Percentiles rank a stretch among this genome's conserved stretches.
Conservation (phyloP, 2,888 invertebrate genomes). For the Eledone cirrhosa region DNA sequence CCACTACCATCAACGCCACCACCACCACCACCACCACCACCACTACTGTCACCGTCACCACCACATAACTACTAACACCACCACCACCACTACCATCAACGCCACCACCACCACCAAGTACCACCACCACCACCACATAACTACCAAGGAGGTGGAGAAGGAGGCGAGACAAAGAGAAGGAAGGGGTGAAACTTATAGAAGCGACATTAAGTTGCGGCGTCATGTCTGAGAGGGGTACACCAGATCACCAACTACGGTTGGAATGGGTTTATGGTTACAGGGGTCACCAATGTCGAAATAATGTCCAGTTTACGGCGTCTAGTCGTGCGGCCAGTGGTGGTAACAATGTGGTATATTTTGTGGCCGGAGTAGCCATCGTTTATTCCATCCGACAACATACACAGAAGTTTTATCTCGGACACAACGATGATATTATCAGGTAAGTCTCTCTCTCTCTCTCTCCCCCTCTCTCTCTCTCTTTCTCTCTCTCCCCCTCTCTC, state of each 20-base stretch:
- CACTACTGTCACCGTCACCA: too few species aligned
- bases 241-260: conserved; percentile 62
- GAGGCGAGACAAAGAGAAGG: too few species aligned
- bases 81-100: too few species aligned
- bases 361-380: conserved; percentile 68
- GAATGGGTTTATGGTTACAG: conserved; percentile 69
- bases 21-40: too few species aligned
- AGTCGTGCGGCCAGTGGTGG: background rate
- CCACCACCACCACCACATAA: too few species aligned
- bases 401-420: conserved; percentile 67
- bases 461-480: too few species aligned
- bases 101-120: too few species aligned
- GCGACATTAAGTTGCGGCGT: background rate
- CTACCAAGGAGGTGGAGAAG: too few species aligned
- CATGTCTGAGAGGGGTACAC: conserved; percentile 61
- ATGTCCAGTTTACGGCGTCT: conserved; percentile 63
- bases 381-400: conserved; percentile 62
- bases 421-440: conserved; percentile 68
- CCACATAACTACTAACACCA: too few species aligned
- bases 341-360: conserved; percentile 67
- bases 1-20: too few species aligned
- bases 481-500: too few species aligned
- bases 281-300: conserved; percentile 67
- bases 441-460: conserved; percentile 38
- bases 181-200: too few species aligned